Conservation (phyloP, 1,140 invertebrate species). For the Pseudomyrmex sp. region DNA sequence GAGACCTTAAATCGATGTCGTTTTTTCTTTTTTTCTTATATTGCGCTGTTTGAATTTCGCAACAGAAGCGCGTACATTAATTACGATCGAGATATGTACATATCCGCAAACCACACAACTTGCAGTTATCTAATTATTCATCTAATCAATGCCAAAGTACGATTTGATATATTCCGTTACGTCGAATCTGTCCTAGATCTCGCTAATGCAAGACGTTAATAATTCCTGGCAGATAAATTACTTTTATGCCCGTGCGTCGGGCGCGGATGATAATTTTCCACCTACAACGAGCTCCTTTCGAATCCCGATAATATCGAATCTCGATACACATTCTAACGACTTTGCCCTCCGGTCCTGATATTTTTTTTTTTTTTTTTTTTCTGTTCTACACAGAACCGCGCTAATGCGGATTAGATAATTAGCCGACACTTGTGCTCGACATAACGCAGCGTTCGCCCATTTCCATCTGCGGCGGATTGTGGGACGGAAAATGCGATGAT, state of each 20-base stretch:
- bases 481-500: constrained; percentile 69
- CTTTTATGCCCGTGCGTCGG: constrained; percentile 55
- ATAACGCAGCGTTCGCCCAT: neutral
- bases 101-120: neutral
- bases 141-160: constrained; percentile 16
- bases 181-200: constrained; percentile 53
- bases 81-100: neutral
- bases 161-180: constrained; percentile 47
- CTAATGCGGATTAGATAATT: constrained; percentile 37
- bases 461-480: constrained; percentile 39
- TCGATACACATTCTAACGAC: constrained; percentile 48
- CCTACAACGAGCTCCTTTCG: constrained; percentile 67
- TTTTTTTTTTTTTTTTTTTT: constrained; percentile 6
- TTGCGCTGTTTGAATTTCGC: constrained; percentile 30
- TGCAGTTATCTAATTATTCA: constrained; percentile 25
- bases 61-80: neutral
- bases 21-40: neutral
- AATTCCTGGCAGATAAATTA: constrained; percentile 68
- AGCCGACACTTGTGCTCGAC: constrained; percentile 24
- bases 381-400: no score
- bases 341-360: constrained; percentile 19
- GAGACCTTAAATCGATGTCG: constrained; percentile 34
- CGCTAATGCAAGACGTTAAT: constrained; percentile 73
- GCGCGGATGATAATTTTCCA: constrained; percentile 58
- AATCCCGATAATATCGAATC: constrained; percentile 62